Percentiles rank a stretch among this genome's conserved stretches.
Evolutionary conservation across 37 sponge, comb jelly and placozoan genomes (phyloP).

Genomic region (Aphrocallistes beatrix): DNA sequence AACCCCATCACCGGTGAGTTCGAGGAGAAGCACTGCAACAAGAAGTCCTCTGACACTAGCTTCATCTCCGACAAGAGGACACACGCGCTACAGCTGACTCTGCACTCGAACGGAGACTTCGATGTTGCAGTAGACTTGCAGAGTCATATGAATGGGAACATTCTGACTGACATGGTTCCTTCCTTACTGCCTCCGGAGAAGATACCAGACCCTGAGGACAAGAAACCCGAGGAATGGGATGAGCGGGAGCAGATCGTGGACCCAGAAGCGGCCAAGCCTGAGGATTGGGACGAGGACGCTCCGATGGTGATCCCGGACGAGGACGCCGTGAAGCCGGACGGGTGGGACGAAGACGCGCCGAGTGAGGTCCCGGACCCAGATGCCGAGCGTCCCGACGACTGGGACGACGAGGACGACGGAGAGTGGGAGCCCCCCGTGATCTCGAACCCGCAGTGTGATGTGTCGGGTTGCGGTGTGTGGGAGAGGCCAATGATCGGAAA

Average conservation of each 20-base stretch:
- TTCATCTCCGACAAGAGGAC: slow-evolving; percentile 81
- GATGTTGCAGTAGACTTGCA: background rate
- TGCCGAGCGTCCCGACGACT: slow-evolving; percentile 81
- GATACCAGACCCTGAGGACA: slow-evolving; percentile 91
- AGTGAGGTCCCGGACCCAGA: slow-evolving; percentile 86
- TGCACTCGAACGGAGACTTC: slow-evolving; percentile 17
- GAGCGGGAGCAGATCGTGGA: slow-evolving; percentile 92
- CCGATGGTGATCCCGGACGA: slow-evolving; percentile 78
- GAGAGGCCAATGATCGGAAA: slow-evolving; percentile 66
- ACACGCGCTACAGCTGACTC: slow-evolving; percentile 68
- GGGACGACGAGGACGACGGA: slow-evolving; percentile 98
- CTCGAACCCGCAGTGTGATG: slow-evolving; percentile 85
- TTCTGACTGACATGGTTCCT: slow-evolving; percentile 29
- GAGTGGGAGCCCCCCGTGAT: slow-evolving; percentile 94
- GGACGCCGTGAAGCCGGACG: slow-evolving; percentile 83
- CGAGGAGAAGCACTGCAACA: slow-evolving; percentile 94
- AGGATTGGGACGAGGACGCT: slow-evolving; percentile 99
- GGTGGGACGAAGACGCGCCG: slow-evolving; percentile 85
- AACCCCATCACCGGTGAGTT: slow-evolving; percentile 80
- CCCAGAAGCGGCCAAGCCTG: slow-evolving; percentile 80
- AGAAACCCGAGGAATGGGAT: slow-evolving; percentile 92
- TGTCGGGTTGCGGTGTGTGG: slow-evolving; percentile 94
- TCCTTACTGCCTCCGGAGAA: slow-evolving; percentile 73
- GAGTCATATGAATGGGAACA: background rate
- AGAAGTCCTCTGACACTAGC: slow-evolving; percentile 29